phyloP scores from a whole-genome alignment of 64 coral and sea anemone species.

The Montipora sp. region DNA sequence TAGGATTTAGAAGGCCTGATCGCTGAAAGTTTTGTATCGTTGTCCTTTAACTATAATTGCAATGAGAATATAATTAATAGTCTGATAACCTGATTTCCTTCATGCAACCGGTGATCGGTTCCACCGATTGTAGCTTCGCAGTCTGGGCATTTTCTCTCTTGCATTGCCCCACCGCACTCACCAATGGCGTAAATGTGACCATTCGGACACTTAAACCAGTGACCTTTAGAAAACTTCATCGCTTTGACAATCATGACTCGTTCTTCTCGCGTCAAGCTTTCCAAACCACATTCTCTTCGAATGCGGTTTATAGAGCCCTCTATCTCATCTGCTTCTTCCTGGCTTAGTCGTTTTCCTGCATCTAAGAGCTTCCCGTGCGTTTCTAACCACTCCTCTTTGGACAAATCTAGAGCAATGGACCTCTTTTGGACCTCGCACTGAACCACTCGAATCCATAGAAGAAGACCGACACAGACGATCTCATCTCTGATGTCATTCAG shows the following conservation, averaged over 20 bases:
- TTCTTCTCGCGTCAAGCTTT: constrained; percentile 57
- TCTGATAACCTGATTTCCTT: constrained; percentile 12
- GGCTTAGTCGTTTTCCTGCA: constrained; percentile 40
- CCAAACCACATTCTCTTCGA: constrained; percentile 26
- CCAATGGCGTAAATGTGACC: constrained; percentile 78
- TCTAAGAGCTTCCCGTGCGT: constrained; percentile 27
- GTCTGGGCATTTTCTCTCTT: constrained; percentile 66
- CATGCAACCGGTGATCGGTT: constrained; percentile 19
- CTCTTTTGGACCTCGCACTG: constrained; percentile 44
- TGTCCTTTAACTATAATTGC: too few species aligned
- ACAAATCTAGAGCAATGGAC: neutral
- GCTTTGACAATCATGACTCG: constrained; percentile 70
- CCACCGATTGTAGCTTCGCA: constrained; percentile 58
- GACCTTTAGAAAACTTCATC: constrained; percentile 67
- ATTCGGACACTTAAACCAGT: constrained; percentile 80
- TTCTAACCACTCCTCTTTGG: neutral
- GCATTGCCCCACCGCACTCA: constrained; percentile 75
- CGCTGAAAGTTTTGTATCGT: neutral
- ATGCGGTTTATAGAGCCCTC: constrained; percentile 38
- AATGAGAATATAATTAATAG: neutral
- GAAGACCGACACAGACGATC: constrained; percentile 30
- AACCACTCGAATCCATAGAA: constrained; percentile 53
- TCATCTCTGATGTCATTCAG: constrained; percentile 75
- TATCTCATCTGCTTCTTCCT: constrained; percentile 31
- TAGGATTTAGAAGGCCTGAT: too few species aligned